Conservation (phyloP, 2,113 vertebrate genomes). For the Ammospiza nelsoni region DNA sequence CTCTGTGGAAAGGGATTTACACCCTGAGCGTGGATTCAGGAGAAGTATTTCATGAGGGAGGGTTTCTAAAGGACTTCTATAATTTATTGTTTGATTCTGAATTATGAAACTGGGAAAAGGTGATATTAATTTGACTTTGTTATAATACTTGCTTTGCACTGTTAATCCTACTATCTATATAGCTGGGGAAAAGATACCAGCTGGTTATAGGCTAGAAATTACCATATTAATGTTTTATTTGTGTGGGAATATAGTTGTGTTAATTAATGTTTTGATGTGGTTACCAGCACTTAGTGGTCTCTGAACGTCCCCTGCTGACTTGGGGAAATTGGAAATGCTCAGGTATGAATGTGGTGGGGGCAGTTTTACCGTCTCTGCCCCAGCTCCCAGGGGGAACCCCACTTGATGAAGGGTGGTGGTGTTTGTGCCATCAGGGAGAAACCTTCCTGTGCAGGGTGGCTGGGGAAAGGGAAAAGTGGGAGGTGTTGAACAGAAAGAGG, state of each 20-base stretch:
- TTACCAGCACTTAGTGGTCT: conserved; percentile 62
- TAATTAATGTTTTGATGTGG: conserved; percentile 72
- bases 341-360: background rate
- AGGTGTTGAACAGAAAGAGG: background rate
- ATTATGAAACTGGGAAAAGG: conserved; percentile 63
- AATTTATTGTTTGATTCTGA: conserved; percentile 69
- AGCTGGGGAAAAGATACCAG: conserved; percentile 67
- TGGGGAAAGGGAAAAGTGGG: background rate
- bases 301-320: conserved; percentile 54
- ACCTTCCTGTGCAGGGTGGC: background rate
- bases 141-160: conserved; percentile 65
- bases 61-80: conserved; percentile 40
- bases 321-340: conserved; percentile 25
- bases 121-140: conserved; percentile 70
- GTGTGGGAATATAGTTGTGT: conserved; percentile 64
- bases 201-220: conserved; percentile 65
- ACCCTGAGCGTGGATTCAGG: background rate
- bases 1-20: background rate
- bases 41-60: background rate
- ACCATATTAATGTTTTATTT: conserved; percentile 73
- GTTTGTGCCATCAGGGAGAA: background rate
- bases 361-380: background rate
- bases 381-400: background rate
- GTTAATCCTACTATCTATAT: conserved; percentile 61
- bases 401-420: background rate